Evolutionary conservation across 1,140 invertebrate genomes (phyloP).

Genomic region (Camponotus pennsylvanicus): DNA sequence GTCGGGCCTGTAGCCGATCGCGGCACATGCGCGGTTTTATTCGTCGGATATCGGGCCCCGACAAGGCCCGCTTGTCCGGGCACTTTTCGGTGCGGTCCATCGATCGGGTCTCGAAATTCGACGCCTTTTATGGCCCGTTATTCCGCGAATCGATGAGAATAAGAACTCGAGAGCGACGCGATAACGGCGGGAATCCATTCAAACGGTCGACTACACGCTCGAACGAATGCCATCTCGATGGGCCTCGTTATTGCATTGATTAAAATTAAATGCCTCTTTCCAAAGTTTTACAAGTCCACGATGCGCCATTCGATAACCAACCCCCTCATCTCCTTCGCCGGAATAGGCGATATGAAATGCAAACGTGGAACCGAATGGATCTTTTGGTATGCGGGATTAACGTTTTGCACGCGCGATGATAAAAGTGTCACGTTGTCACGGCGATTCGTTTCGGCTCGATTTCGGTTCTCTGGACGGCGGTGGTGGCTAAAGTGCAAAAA

Average conservation of each 20-base stretch:
- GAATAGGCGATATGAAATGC: neutral
- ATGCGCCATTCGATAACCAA: neutral
- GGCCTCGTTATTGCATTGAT: conserved; percentile 21
- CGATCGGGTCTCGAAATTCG: conserved; percentile 68
- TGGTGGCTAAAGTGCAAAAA: conserved; percentile 28
- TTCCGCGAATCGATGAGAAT: conserved; percentile 76
- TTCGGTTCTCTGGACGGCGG: conserved; percentile 1
- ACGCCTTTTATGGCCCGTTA: conserved; percentile 77
- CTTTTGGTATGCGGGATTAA: neutral
- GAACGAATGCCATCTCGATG: conserved; percentile 41
- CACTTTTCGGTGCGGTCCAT: conserved; percentile 32
- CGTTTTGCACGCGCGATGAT: conserved; percentile 7
- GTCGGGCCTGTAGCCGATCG: neutral
- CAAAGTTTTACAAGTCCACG: conserved; percentile 46
- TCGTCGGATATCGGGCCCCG: conserved; percentile 11
- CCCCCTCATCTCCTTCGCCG: neutral
- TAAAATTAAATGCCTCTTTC: conserved; percentile 55
- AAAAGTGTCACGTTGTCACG: conserved; percentile 40
- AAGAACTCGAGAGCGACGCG: conserved; percentile 36
- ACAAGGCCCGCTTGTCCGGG: neutral
- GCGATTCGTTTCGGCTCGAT: conserved; percentile 17
- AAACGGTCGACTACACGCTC: conserved; percentile 30
- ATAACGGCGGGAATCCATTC: conserved; percentile 41
- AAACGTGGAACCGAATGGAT: neutral
- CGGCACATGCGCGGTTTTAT: conserved; percentile 29